These are phyloP conservation scores for Meles meles DNA, from an alignment of 2,113 vertebrate genomes.

Conservation along the genomic window DNA sequence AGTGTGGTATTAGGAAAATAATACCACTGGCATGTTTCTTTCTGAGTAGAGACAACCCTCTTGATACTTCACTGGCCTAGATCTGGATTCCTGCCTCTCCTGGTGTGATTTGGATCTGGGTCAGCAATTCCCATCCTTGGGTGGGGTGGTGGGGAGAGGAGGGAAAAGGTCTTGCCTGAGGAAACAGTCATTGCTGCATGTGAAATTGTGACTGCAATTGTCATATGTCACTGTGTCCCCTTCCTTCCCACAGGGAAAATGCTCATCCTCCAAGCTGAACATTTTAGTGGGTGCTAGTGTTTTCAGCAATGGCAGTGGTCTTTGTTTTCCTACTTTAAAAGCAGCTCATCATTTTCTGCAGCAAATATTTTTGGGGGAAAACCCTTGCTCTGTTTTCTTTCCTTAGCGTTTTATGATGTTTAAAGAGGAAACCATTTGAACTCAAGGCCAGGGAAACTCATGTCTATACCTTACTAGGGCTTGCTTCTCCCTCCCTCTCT, in stretches of 20 bases:
- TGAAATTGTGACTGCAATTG: not conserved
- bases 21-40: not conserved
- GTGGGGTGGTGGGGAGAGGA: not conserved
- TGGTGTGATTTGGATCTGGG: not conserved
- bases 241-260: not conserved
- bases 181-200: accelerated
- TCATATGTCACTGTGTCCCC: not conserved
- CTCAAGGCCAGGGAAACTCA: not conserved
- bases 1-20: not conserved
- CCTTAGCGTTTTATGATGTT: not conserved
- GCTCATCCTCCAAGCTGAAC: not conserved
- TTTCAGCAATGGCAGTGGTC: not conserved
- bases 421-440: not conserved
- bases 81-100: not conserved
- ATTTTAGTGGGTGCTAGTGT: not conserved
- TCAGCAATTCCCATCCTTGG: not conserved
- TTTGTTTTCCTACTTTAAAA: not conserved
- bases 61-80: not conserved
- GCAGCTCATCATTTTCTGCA: not conserved
- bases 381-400: not conserved
- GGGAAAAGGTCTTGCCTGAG: not conserved
- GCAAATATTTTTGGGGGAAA: not conserved
- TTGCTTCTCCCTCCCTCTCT: not conserved
- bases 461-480: not conserved
- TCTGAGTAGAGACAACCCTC: not conserved